Conservation (phyloP, 2,113 vertebrate species). For the Macheiramphus alcinus region DNA sequence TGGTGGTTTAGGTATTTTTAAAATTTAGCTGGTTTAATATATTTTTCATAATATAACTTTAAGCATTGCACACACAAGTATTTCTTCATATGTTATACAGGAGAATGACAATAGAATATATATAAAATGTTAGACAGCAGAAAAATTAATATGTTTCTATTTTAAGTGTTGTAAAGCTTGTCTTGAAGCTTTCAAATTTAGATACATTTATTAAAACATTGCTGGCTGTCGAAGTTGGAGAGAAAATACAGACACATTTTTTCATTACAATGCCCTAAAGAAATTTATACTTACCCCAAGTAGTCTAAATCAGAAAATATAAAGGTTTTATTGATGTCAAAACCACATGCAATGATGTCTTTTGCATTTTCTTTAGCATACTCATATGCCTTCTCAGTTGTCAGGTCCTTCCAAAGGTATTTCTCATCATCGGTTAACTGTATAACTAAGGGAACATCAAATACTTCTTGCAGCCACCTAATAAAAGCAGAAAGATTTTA, state of each 20-base stretch:
- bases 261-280: neutral
- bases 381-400: constrained; percentile 83
- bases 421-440: constrained; percentile 98
- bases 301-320: constrained; percentile 98
- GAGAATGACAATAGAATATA: neutral
- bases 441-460: constrained; percentile 90
- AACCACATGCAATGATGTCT: constrained; percentile 96
- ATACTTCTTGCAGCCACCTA: constrained; percentile 96
- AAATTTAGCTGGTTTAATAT: neutral
- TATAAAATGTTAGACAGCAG: neutral
- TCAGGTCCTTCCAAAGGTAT: constrained; percentile 97
- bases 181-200: neutral
- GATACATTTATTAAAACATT: neutral
- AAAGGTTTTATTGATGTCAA: constrained; percentile 95
- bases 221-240: neutral
- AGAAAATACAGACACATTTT: neutral
- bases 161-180: neutral
- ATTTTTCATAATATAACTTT: neutral
- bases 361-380: constrained; percentile 90
- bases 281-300: constrained; percentile 85
- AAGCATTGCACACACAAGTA: neutral
- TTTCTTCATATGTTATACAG: neutral
- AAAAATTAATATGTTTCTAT: neutral
- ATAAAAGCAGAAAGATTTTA: neutral
- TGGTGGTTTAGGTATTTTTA: neutral